A percentile compares a stretch with the other conserved stretches of the same genome.
These are phyloP conservation scores for Macrotis lagotis DNA, from an alignment of 2,113 vertebrate genomes.

Conservation along the genomic window DNA sequence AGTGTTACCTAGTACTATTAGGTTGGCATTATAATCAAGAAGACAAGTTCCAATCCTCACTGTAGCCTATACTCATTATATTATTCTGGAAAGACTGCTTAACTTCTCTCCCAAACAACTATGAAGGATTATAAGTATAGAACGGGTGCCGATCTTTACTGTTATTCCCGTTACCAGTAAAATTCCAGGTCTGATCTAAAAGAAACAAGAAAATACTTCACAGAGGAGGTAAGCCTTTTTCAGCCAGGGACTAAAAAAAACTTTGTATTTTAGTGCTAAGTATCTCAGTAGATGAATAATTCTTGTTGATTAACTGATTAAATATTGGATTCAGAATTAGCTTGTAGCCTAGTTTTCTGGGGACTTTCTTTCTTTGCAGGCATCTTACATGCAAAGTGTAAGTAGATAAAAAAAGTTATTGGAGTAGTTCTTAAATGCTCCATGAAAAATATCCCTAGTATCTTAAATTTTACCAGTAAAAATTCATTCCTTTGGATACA, in stretches of 20 bases:
- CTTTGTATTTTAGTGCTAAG: not conserved
- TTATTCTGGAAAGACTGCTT: not conserved
- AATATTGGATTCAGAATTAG: not conserved
- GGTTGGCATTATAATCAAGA: not conserved
- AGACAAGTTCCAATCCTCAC: not conserved
- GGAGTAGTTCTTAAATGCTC: not conserved
- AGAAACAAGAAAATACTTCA: not conserved
- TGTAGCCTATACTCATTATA: not conserved
- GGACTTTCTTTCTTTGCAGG: not conserved
- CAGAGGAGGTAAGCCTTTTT: not conserved
- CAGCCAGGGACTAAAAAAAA: not conserved
- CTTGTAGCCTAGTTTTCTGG: not conserved
- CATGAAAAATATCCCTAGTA: not conserved
- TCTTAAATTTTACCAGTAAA: not conserved
- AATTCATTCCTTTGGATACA: not conserved
- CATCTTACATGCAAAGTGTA: not conserved
- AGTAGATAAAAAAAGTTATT: not conserved
- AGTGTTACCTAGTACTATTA: not conserved
- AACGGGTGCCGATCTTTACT: not conserved
- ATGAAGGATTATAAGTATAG: not conserved
- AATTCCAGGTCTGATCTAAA: not conserved
- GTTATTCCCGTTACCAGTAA: not conserved
- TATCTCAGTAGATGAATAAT: not conserved
- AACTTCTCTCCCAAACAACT: not conserved
- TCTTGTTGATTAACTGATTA: not conserved